Base-by-base conservation (phyloP, 1,140 invertebrate genomes). In the Octopus sinensis region DNA sequence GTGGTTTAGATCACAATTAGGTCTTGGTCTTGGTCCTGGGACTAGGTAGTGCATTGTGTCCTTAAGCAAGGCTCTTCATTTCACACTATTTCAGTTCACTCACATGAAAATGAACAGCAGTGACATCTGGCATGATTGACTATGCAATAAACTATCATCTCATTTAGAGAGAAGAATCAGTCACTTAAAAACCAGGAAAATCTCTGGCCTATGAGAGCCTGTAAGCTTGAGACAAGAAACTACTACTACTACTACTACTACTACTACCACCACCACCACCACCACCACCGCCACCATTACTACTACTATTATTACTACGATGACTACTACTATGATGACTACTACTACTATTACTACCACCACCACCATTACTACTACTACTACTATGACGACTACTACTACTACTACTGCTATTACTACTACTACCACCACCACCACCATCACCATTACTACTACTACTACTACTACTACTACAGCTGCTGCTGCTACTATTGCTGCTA, bases 381-480 rank as follows among this genome's bases (percentile, higher is more conserved):
- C 78, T 79, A 4, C 78, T 54, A 54, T 53, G 3, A 79, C 78
- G 1, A 54, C 4, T 79, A 79, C 78, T 79, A 54, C 78, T 4
- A 79, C 30, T 2, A 43, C 2, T 43, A 43, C 30, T 2, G 2
- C 30, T 1, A 43, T 2, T 2, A 43, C 30, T 2, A 43, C 30
- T 2, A 43, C 30, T 2, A 43, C 78, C 13, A 54, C 4, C 54
- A 79, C 4, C 4, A 43, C 78, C 4, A 54, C 78, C 4, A 43
- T 4, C 4, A 54, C 78, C 2, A 43, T 4, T 79, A 54, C 78
- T 54, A 54, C 78, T 79, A 79, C 78, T 54, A 54, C 78, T 79
- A 79, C 78, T 79, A 54, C 78, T 79, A 79, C 78, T 79, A 54
- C 78, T 79, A 56, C n/a, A n/a, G 43, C 78, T 79, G 53, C 78